Evolutionary conservation across 1,140 invertebrate genomes (phyloP).

Genomic region (Dendroctonus valens): DNA sequence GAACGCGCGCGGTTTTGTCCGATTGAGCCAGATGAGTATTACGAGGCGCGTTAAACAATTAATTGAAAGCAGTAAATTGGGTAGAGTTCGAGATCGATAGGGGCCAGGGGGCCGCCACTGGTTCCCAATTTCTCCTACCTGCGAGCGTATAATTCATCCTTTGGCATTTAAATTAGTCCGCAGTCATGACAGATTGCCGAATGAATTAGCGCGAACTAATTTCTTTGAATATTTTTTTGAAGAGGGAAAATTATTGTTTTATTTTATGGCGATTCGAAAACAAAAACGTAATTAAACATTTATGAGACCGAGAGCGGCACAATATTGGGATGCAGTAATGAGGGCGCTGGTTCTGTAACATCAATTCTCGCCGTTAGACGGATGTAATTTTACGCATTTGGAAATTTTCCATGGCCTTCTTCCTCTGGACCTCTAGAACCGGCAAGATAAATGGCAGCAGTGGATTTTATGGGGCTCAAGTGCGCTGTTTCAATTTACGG

Average conservation of each 20-base stretch:
- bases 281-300: constrained; percentile 33
- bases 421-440: background rate
- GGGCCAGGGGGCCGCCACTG: no score
- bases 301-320: no score
- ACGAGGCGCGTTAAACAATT: no score
- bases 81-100: no score
- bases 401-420: background rate
- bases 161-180: constrained; percentile 34
- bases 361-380: constrained; percentile 1
- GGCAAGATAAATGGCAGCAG: no score
- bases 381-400: constrained; percentile 13
- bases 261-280: constrained; percentile 32
- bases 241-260: constrained; percentile 33
- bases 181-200: constrained; percentile 30
- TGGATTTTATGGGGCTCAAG: no score
- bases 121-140: background rate
- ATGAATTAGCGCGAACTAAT: constrained; percentile 32
- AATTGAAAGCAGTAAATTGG: no score
- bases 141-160: constrained; percentile 28
- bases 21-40: no score
- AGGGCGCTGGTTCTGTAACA: no score
- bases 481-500: no score
- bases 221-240: constrained; percentile 30
- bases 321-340: no score
- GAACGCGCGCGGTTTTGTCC: no score